A percentile compares a stretch with the other conserved stretches of the same genome.
These are phyloP conservation scores for Scaptodrosophila latifasciaeformis DNA, from an alignment of 2,888 invertebrate species.

Conservation along the genomic window DNA sequence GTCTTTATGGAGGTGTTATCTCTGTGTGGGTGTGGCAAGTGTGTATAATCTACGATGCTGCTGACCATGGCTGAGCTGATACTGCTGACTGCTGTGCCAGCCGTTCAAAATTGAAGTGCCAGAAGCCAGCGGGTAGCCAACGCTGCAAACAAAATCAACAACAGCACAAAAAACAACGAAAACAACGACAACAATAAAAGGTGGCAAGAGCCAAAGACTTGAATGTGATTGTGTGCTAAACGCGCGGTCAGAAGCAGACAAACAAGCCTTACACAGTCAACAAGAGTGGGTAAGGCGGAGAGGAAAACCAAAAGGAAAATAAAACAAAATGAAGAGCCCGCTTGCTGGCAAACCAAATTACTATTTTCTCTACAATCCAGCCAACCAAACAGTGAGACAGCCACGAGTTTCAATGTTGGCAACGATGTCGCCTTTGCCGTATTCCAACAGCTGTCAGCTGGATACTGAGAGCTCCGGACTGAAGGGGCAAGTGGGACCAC, in stretches of 20 bases:
- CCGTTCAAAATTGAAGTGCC: conserved; percentile 58
- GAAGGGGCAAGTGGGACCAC: not conserved
- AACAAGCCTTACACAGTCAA: no score
- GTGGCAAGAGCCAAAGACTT: conserved; percentile 32
- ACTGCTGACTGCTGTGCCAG: conserved; percentile 33
- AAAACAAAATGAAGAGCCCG: conserved; percentile 21
- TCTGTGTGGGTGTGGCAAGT: conserved; percentile 20
- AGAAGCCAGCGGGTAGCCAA: conserved; percentile 60
- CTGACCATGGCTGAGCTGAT: no score
- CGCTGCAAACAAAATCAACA: conserved; percentile 28
- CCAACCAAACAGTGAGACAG: no score
- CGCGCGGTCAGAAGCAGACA: no score
- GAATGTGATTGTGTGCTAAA: conserved; percentile 31
- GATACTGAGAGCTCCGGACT: no score
- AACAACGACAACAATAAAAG: conserved; percentile 18
- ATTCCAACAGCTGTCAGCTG: no score
- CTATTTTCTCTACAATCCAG: conserved; percentile 50
- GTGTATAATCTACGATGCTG: no score
- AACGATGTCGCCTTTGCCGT: not conserved
- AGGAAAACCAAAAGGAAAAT: conserved; percentile 2
- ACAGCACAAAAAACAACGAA: not conserved
- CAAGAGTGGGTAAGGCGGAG: not conserved
- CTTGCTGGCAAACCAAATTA: conserved; percentile 47
- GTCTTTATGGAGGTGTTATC: no score
- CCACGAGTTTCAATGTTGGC: not conserved